These are phyloP conservation scores for Hassar affinis DNA, from an alignment of 2,113 vertebrate genomes.

Conservation along the genomic window DNA sequence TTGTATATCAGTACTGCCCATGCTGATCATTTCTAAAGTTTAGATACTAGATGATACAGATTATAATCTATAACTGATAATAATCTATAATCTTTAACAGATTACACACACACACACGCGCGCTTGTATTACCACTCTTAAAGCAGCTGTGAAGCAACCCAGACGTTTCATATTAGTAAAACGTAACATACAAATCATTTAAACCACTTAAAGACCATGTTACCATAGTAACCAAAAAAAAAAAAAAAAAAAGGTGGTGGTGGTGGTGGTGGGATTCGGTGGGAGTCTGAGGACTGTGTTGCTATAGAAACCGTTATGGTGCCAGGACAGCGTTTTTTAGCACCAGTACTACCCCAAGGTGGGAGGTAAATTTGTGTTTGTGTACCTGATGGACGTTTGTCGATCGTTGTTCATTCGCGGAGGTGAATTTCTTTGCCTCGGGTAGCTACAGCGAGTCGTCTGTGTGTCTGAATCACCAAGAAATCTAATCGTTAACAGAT, in stretches of 20 bases:
- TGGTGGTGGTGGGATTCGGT: too few species aligned
- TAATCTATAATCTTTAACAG: too few species aligned
- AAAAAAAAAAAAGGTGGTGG: background rate
- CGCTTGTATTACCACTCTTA: background rate
- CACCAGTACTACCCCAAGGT: too few species aligned
- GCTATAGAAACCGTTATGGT: constrained; percentile 62
- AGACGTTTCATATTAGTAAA: constrained; percentile 37
- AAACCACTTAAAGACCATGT: constrained; percentile 52
- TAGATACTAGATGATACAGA: too few species aligned
- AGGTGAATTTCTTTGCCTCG: too few species aligned
- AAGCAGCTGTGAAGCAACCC: constrained; percentile 8
- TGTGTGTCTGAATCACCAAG: background rate
- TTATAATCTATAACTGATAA: too few species aligned
- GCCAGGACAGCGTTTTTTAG: constrained; percentile 35
- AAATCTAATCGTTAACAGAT: background rate
- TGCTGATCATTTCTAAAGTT: background rate
- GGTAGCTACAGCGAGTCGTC: background rate
- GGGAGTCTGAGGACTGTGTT: constrained; percentile 55
- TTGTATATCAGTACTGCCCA: background rate
- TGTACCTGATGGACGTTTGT: too few species aligned
- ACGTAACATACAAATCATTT: constrained; percentile 48
- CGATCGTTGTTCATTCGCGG: too few species aligned
- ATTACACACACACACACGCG: background rate
- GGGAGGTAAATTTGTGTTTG: too few species aligned
- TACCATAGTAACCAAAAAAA: constrained; percentile 61